Conservation (phyloP, 1,140 invertebrate species). For the Oryzaephilus surinamensis region DNA sequence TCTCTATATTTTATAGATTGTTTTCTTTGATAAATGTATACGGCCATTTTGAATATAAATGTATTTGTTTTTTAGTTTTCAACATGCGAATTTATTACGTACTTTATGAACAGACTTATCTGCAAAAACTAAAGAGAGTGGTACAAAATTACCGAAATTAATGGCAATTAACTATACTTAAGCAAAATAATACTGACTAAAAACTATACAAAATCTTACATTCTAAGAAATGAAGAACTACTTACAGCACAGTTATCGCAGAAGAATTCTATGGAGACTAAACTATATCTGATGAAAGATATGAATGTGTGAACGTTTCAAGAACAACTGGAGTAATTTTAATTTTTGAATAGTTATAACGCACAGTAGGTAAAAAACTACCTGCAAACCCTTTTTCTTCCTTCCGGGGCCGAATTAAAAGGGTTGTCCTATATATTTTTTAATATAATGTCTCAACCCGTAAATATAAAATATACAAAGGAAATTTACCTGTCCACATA, state of each 20-base stretch:
- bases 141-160: no score
- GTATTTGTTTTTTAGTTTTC: background rate
- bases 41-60: conserved; percentile 5
- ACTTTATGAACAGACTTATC: no score
- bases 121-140: no score
- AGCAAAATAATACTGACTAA: no score
- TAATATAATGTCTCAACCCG: conserved; percentile 18
- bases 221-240: background rate
- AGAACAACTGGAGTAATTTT: conserved; percentile 30
- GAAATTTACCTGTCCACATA: conserved; percentile 32
- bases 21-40: no score
- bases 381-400: conserved; percentile 33
- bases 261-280: no score
- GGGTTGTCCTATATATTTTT: conserved; percentile 32
- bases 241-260: no score
- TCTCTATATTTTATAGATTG: no score
- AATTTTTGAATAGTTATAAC: conserved; percentile 19
- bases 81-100: background rate
- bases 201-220: background rate
- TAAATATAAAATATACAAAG: no score
- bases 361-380: conserved; percentile 28
- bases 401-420: conserved; percentile 30
- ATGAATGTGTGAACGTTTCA: conserved; percentile 29
- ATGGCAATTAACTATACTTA: no score
- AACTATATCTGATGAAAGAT: no score